A percentile compares a stretch with the other conserved stretches of the same genome.
Evolutionary conservation across 2,113 vertebrate genomes (phyloP).

Genomic region (Apteryx owenii): DNA sequence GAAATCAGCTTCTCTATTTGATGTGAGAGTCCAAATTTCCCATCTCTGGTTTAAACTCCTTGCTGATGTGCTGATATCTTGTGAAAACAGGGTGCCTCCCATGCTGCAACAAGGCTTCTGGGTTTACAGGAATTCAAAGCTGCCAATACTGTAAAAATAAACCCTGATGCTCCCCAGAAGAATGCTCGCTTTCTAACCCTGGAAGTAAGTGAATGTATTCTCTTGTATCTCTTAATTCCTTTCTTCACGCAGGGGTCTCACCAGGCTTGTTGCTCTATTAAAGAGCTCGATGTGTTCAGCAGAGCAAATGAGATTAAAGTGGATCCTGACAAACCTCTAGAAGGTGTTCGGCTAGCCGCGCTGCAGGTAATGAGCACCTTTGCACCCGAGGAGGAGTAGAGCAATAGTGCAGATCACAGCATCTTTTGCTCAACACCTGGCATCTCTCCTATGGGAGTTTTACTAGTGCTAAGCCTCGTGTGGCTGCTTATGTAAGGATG

Average conservation of each 20-base stretch:
- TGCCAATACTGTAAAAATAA: constrained; percentile 87
- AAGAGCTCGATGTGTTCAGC: constrained; percentile 81
- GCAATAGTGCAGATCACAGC: neutral
- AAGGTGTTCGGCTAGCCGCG: constrained; percentile 86
- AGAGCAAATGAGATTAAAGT: constrained; percentile 87
- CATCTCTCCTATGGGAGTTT: neutral
- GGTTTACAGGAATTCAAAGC: constrained; percentile 80
- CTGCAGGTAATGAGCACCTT: constrained; percentile 84
- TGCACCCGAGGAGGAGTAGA: neutral
- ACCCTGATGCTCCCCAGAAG: constrained; percentile 90
- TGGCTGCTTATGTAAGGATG: neutral
- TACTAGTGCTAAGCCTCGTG: fast-evolving
- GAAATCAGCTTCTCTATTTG: neutral
- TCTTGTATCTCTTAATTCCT: neutral
- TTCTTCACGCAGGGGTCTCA: constrained; percentile 81
- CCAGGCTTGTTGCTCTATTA: constrained; percentile 78
- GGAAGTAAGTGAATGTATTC: constrained; percentile 79
- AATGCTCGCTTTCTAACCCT: constrained; percentile 84
- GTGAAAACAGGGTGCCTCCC: constrained; percentile 79
- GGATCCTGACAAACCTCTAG: constrained; percentile 95
- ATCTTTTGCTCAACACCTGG: fast-evolving
- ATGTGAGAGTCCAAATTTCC: too few species aligned
- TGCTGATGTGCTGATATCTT: neutral
- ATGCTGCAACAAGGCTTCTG: constrained; percentile 77
- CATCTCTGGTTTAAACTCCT: neutral